These are phyloP conservation scores for Hirtodrosophila duncani DNA, from an alignment of 2,888 invertebrate genomes.

Conservation along the genomic window DNA sequence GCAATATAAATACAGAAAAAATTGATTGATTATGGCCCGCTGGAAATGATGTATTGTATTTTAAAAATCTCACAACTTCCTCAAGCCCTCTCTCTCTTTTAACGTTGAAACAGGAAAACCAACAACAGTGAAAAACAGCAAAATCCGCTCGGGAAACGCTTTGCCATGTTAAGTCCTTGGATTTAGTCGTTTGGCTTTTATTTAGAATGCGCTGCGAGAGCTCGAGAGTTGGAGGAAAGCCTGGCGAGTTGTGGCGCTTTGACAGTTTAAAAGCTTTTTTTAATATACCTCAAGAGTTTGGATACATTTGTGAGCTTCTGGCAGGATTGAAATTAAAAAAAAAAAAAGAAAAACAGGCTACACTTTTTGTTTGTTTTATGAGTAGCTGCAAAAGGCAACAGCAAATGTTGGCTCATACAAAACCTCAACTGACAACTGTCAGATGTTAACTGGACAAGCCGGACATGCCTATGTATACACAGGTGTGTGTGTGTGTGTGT, in stretches of 20 bases:
- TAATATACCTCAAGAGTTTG: slow-evolving; percentile 45
- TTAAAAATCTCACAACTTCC: slow-evolving; percentile 58
- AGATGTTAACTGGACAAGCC: slow-evolving; percentile 33
- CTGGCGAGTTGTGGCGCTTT: slow-evolving; percentile 27
- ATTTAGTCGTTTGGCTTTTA: slow-evolving; percentile 54
- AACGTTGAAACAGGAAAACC: no score
- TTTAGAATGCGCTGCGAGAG: slow-evolving; percentile 42
- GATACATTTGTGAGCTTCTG: slow-evolving; percentile 10
- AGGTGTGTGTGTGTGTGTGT: no score
- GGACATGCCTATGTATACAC: no score
- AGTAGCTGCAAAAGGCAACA: slow-evolving; percentile 10
- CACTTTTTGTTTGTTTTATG: no score
- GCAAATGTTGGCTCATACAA: slow-evolving; percentile 27
- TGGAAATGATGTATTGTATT: slow-evolving; percentile 58
- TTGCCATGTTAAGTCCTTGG: slow-evolving; percentile 40
- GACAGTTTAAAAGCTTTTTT: slow-evolving; percentile 73
- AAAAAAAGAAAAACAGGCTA: slow-evolving; percentile 22
- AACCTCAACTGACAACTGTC: slow-evolving; percentile 30
- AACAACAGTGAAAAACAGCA: no score
- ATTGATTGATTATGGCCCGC: slow-evolving; percentile 61
- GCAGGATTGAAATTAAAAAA: no score
- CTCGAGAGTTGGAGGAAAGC: slow-evolving; percentile 8
- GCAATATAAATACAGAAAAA: slow-evolving; percentile 26
- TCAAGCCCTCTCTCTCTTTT: slow-evolving; percentile 12
- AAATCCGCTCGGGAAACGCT: no score